Percentiles rank a stretch among this genome's conserved stretches.
Evolutionary conservation across 2,888 invertebrate genomes (phyloP).

Genomic region (Fragum sueziense): DNA sequence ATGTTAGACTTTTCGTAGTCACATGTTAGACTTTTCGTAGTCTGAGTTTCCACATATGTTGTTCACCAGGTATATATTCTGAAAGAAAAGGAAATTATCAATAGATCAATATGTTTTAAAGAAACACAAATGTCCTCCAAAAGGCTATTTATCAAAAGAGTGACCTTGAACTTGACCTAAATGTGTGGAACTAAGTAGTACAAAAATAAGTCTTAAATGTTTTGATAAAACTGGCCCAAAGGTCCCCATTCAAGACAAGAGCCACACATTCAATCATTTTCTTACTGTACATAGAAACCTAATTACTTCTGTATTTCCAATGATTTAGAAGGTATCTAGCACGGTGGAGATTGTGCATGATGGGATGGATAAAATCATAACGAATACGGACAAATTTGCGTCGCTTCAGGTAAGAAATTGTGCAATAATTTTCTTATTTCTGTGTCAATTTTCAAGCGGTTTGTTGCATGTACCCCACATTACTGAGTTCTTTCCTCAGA

Average conservation of each 20-base stretch:
- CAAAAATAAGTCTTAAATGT: not conserved
- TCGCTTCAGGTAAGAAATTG: too few species aligned
- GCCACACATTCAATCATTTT: too few species aligned
- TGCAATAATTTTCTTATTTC: too few species aligned
- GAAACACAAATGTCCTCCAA: not conserved
- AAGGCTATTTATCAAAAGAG: not conserved
- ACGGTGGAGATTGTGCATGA: too few species aligned
- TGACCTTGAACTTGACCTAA: not conserved
- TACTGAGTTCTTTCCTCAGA: too few species aligned
- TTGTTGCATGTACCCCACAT: too few species aligned
- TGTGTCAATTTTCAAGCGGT: too few species aligned
- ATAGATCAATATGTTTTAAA: not conserved
- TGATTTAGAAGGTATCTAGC: not conserved
- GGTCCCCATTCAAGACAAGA: not conserved
- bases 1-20: too few species aligned
- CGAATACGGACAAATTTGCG: too few species aligned
- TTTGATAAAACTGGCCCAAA: not conserved
- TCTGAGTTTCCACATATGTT: constrained; percentile 2
- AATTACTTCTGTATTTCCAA: too few species aligned
- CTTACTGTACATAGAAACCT: too few species aligned
- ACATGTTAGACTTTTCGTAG: not conserved
- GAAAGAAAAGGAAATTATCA: not conserved
- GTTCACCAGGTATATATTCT: constrained; percentile 4
- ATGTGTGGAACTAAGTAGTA: not conserved
- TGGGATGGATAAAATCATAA: too few species aligned